Evolutionary conservation across 2,113 vertebrate species (phyloP).

Genomic region (Piliocolobus tephrosceles): DNA sequence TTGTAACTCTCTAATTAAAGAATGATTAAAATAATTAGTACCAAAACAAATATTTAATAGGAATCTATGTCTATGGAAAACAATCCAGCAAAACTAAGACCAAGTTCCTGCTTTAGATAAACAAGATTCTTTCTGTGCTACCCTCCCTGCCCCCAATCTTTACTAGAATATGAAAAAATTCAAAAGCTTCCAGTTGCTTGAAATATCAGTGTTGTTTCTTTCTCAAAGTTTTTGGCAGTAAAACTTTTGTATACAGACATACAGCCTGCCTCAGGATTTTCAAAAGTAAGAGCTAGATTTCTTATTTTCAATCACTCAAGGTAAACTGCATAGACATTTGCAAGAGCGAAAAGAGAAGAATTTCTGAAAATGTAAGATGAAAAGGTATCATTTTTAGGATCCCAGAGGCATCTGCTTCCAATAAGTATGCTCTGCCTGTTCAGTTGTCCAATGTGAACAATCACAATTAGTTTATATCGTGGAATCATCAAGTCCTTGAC

Average conservation of each 20-base stretch:
- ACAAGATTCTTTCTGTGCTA: not conserved
- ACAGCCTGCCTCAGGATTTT: not conserved
- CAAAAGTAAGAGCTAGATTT: not conserved
- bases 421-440: constrained; percentile 87
- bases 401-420: constrained; percentile 93
- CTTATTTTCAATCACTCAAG: constrained; percentile 84
- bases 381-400: constrained; percentile 86
- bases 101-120: not conserved
- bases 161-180: not conserved
- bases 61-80: not conserved
- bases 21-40: constrained; percentile 48
- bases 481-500: constrained; percentile 91
- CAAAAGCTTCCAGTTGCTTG: not conserved
- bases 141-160: not conserved
- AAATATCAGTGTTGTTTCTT: constrained; percentile 13
- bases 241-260: not conserved
- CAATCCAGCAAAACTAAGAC: not conserved
- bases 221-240: not conserved
- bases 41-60: constrained; percentile 11
- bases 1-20: constrained; percentile 16
- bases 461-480: constrained; percentile 91
- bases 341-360: constrained; percentile 89
- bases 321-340: constrained; percentile 91
- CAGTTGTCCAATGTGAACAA: constrained; percentile 90
- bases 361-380: constrained; percentile 90